Conservation (phyloP, 2,113 vertebrate genomes). For the Otis tarda region DNA sequence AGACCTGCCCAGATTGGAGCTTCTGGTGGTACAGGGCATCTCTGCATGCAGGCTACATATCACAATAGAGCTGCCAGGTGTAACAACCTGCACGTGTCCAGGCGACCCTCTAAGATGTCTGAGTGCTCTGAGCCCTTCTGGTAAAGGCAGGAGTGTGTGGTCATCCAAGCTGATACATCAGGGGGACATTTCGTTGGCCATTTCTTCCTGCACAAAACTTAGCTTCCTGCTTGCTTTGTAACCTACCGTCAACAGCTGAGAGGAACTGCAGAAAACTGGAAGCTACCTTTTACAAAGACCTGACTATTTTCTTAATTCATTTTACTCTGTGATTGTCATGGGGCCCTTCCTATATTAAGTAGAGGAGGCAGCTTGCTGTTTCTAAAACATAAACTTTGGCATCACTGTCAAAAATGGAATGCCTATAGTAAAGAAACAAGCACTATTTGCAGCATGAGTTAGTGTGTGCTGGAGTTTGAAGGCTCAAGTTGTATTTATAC, state of each 20-base stretch:
- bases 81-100: background rate
- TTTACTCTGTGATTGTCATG: background rate
- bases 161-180: background rate
- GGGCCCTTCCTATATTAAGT: background rate
- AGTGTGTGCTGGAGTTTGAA: background rate
- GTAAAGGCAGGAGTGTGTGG: background rate
- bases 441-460: background rate
- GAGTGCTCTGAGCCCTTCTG: background rate
- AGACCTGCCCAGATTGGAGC: background rate
- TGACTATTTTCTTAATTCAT: background rate
- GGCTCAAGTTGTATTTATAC: background rate
- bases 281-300: background rate
- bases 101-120: background rate
- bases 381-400: background rate
- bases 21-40: background rate
- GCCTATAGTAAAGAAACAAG: background rate
- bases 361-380: background rate
- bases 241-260: background rate
- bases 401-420: background rate
- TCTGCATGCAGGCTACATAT: background rate
- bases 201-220: background rate
- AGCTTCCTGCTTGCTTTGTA: background rate
- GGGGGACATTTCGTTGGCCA: background rate
- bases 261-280: background rate
- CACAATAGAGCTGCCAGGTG: background rate